Base-by-base conservation (phyloP, 1,140 invertebrate genomes). In the Meteorus sp. region DNA sequence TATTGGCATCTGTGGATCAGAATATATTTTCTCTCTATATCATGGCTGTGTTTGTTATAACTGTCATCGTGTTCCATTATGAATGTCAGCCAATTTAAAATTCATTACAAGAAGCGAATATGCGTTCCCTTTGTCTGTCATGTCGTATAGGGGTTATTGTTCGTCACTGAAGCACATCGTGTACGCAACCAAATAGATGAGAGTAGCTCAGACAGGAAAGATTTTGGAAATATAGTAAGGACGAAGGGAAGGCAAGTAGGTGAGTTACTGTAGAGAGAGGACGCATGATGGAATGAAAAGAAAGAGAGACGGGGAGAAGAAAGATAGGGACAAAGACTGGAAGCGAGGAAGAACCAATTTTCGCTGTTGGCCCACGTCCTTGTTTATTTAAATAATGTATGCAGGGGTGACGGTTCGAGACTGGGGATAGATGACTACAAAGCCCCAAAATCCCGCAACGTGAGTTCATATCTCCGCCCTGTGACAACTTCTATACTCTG, bases 331-430 rank as follows among this genome's bases (percentile, higher is more conserved):
- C 33, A 23, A 55, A 50, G 35, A 57, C 41, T 47, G 47, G 54
- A 57, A 69, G 66, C 69, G 60, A 47, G 43, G 41, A 48, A 22
- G 33, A 19, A 20, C 27, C 43, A 19, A 19, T 15, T 61, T 60
- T 64, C 64, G 53, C 55, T 17, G 52, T 20, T n/a, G 7, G 22
- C 45, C 52, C 39, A 3, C 50, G 19, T 63, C 61, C 61, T 62
- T 78, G 76, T 79, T 79, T 79, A 78, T 79, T 79, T 78, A 78
- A 79, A 79, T 79, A 77, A 79, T 77, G 72, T 68, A 74, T 51
- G 59, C 61, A 33, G 41, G 45, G 59, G 29, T n/a, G n/a, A n/a
- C n/a, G 62, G 51, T 61, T 61, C 43, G 56, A 43, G 62, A 52
- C 19, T 60, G 71, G 57, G 72, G 78, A 79, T 79, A 66, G 71